A percentile compares a stretch with the other conserved stretches of the same genome.
Evolutionary conservation across 2,797 vertebrate species (phyloP).

Genomic region (Mormyrops attenuatus): DNA sequence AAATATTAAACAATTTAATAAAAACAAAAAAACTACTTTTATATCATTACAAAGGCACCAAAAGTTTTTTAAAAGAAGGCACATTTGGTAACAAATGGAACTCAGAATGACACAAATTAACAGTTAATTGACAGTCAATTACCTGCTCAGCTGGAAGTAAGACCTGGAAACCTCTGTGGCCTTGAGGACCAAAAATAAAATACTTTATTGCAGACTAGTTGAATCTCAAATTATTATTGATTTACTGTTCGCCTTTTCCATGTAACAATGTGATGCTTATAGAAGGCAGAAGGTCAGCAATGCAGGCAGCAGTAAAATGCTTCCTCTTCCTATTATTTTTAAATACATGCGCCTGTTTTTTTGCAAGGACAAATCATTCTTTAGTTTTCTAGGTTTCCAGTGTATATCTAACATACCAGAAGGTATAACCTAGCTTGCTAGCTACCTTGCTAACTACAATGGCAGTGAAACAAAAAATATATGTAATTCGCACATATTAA

Average conservation of each 20-base stretch:
- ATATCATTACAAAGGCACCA: neutral
- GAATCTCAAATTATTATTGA: constrained; percentile 2
- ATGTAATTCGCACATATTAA: neutral
- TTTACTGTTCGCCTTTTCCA: neutral
- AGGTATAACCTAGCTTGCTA: neutral
- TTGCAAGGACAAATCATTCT: neutral
- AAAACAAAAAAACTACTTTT: neutral
- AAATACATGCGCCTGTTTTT: neutral
- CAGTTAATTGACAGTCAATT: neutral
- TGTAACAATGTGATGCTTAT: neutral
- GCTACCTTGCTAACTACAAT: neutral
- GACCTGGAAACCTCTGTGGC: neutral
- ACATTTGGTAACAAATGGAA: neutral
- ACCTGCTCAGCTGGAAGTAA: neutral
- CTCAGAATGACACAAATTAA: neutral
- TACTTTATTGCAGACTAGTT: neutral
- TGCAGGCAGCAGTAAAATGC: neutral
- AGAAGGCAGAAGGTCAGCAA: neutral
- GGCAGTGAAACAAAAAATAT: neutral
- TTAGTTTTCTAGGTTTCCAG: neutral
- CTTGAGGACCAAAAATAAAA: neutral
- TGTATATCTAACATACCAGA: neutral
- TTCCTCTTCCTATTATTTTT: neutral
- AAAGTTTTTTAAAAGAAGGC: neutral
- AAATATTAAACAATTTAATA: neutral